Evolutionary conservation across 1,140 invertebrate species (phyloP), one percentile per base, ranked within the genome.

Genomic region (Drosophila teissieri): DNA sequence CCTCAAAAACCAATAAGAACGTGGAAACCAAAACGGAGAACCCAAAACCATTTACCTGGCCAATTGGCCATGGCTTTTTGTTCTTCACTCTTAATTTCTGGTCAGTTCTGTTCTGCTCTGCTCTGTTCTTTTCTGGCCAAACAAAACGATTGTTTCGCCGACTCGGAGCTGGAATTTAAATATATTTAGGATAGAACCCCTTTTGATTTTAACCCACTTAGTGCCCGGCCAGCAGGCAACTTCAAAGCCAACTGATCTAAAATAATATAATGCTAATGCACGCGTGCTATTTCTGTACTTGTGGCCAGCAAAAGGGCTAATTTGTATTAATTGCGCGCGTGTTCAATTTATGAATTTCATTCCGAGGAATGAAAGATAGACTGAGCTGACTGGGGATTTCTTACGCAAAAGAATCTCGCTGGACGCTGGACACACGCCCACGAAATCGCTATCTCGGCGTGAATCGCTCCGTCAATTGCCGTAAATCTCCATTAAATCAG

Each of bases 401-500:
- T 58, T 75, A 75, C 62, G 79, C 65, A 82, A 85, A 77, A 54
- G 63, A 75, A 61, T 73, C 31, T 63, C 52, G 34, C 61, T 45
- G 45, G 64, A 64, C 64, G 37, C n/a, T 36, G 24, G 61, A 64
- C 67, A 56, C 60, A 58, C 72, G 73, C 73, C 73, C 61, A 67
- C 72, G 52, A 45, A 58, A 52, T 55, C 44, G 57, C 70, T 45
- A 70, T 58, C 69, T 11, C 37, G 27, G n/a, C 60, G 31, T 55
- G 60, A 58, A 64, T 75, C 75, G 53, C 65, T 76, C 67, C 40
- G 67, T 69, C 83, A 88, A 88, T 88, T 88, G 84, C 57, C 83
- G 83, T 88, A 88, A 88, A 88, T 88, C 84, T 88, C 80, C 72
- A 88, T 88, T 88, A 89, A 89, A 79, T 31, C 72, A 2, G 75